Evolutionary conservation across 1,140 invertebrate genomes (phyloP).

Genomic region (Neelides sp.): DNA sequence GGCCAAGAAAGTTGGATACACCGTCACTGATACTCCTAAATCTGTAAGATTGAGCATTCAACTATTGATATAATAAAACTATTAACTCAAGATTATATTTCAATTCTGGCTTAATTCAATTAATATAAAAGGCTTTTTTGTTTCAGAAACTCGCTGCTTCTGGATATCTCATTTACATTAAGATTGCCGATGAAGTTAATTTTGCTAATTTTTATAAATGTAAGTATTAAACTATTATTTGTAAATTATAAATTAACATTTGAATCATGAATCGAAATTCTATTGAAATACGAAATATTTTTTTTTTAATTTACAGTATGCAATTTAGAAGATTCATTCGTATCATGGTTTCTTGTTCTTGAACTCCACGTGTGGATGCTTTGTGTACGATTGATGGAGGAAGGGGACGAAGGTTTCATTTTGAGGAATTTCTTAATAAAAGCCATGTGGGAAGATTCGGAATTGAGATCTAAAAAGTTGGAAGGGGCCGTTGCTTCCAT

Average conservation of each 20-base stretch:
- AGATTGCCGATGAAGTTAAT: conserved; percentile 27
- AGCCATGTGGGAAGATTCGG: conserved; percentile 69
- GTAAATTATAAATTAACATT: not conserved
- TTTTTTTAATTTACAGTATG: conserved; percentile 45
- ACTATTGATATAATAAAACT: too few species aligned
- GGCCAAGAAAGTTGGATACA: not conserved
- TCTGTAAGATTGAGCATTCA: not conserved
- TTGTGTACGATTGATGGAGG: conserved; percentile 58
- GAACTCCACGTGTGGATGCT: conserved; percentile 77
- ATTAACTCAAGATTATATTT: too few species aligned
- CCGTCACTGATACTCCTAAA: conserved; percentile 2
- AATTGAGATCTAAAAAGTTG: conserved; percentile 53
- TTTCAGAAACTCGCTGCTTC: conserved; percentile 14
- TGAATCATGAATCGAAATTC: not conserved
- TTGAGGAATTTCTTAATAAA: conserved; percentile 59
- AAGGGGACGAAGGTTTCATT: conserved; percentile 52
- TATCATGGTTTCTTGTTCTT: conserved; percentile 68
- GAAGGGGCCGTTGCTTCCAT: conserved; percentile 38
- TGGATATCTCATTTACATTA: conserved; percentile 23
- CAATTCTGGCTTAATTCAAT: too few species aligned
- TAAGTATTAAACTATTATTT: conserved; percentile 14
- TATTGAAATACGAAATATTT: not conserved
- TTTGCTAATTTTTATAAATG: conserved; percentile 30
- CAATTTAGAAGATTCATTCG: conserved; percentile 60
- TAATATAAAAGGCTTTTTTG: too few species aligned